Base-by-base conservation (phyloP, 2,113 vertebrate genomes). In the Nymphicus hollandicus region DNA sequence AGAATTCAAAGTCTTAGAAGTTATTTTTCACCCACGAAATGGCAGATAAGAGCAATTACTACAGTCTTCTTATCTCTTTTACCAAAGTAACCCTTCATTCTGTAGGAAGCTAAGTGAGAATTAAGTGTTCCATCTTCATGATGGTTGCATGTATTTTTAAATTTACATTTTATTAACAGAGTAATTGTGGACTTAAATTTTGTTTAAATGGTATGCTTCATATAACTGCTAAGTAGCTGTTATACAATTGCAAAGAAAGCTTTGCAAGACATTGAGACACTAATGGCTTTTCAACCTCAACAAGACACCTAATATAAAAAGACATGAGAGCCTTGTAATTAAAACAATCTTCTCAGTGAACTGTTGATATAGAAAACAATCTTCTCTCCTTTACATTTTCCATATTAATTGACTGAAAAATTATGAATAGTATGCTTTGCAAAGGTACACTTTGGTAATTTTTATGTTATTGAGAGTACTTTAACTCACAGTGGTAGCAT, bases 91-190 rank as follows among this genome's bases (percentile, higher is more conserved):
- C 97, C 96, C 97, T 98, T 97, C 79, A 90, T 95, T 98, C 96
- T 73, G 68, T 92, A 69, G 96, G 96, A 98, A 96, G 92, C 90
- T 96, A 92, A 97, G 83, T 93, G 95, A 88, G 95, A 98, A 97
- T 97, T 97, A 97, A 96, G 91, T 89, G 65, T 85, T 96, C 98
- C 85, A 87, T 97, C 87, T 97, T 97, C 90, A 53, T 85, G 92
- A 97, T 70, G 64, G 91, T 91, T 97, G 93, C 96, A 97, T 95
- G 96, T 96, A 97, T 96, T 98, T 97, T 97, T 97, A 96, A 96
- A 97, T 98, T 98, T 98, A 96, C 96, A 98, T 97, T 97, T 98
- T 96, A 98, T 97, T 98, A 98, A 84, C 97, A 93, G 96, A 97
- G 96, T 98, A 98, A 98, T 98, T 97, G 97, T 97, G 96, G 93